Evolutionary conservation across 2,113 vertebrate species (phyloP).

Genomic region (Blennius ocellaris): DNA sequence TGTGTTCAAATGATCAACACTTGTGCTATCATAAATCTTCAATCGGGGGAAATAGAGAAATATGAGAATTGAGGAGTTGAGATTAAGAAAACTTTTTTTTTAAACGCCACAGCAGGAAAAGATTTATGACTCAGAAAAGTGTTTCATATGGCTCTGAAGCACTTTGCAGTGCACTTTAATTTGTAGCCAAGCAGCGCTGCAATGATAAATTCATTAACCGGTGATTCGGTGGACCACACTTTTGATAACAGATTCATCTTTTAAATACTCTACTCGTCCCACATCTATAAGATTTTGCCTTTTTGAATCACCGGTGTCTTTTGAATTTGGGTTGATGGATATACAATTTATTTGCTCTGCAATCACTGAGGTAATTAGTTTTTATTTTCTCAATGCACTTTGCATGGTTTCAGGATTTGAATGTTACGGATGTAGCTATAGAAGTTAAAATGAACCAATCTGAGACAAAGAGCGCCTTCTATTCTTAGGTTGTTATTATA

Average conservation of each 20-base stretch:
- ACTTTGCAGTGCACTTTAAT: background rate
- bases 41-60: background rate
- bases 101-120: background rate
- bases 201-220: background rate
- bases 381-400: too few relatives aligned
- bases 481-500: conserved; percentile 19
- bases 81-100: background rate
- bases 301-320: background rate
- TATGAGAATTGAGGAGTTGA: background rate
- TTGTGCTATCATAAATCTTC: background rate
- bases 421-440: too few relatives aligned
- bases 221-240: background rate
- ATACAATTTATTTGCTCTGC: background rate
- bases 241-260: background rate
- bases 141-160: background rate
- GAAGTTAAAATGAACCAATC: background rate
- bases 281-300: background rate
- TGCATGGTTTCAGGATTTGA: too few relatives aligned
- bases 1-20: too few relatives aligned
- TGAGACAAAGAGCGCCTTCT: background rate
- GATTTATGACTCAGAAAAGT: background rate
- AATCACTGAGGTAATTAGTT: background rate
- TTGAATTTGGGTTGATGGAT: background rate
- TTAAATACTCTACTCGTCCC: background rate
- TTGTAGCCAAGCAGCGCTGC: background rate